Percentiles rank a stretch among this genome's conserved stretches.
Evolutionary conservation across 2,888 invertebrate species (phyloP).

Genomic region (Acanthoscelides obtectus): DNA sequence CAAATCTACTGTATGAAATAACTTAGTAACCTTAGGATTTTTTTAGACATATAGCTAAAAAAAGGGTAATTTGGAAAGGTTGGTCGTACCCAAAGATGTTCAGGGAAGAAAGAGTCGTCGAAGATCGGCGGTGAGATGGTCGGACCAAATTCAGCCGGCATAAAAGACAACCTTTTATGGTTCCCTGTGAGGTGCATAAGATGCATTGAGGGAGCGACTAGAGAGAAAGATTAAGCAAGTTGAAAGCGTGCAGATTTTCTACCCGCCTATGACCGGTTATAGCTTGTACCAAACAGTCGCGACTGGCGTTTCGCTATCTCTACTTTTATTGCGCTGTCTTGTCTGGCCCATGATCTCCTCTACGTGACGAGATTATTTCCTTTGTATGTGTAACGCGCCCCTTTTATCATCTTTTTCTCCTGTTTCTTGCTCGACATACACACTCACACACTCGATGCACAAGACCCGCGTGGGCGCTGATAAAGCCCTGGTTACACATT

Average conservation of each 20-base stretch:
- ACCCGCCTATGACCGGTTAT: neutral
- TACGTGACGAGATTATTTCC: constrained; percentile 34
- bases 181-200: neutral
- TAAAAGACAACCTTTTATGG: no score
- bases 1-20: no score
- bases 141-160: no score
- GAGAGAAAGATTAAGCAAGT: no score
- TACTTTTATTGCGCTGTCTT: constrained; percentile 28
- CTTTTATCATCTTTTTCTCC: neutral
- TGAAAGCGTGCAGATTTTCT: neutral
- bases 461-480: neutral
- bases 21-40: no score
- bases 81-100: no score
- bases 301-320: constrained; percentile 24
- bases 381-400: constrained; percentile 5
- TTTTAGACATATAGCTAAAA: no score
- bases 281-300: neutral
- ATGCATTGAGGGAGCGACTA: no score
- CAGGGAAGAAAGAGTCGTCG: no score
- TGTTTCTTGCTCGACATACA: neutral
- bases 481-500: no score
- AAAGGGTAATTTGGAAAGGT: no score
- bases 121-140: no score
- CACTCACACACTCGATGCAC: neutral
- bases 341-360: constrained; percentile 35